phyloP scores from a whole-genome alignment of 2,888 invertebrate species.

The Mycogona germanica region DNA sequence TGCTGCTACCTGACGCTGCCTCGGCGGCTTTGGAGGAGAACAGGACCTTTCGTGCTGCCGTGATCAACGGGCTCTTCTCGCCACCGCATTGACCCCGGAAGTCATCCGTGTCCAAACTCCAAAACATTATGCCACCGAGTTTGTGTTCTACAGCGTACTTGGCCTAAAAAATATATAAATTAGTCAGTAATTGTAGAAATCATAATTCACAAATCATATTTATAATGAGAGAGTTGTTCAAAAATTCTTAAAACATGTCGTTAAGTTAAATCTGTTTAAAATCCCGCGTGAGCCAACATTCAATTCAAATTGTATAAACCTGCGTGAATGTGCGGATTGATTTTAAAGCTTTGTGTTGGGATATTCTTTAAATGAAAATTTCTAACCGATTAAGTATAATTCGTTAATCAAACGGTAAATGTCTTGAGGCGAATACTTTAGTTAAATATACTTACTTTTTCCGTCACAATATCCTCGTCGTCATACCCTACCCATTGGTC shows the following conservation, averaged over 20 bases:
- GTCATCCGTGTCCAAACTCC: conserved; percentile 90
- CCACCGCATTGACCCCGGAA: conserved; percentile 81
- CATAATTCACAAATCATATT: not conserved
- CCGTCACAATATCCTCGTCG: conserved; percentile 65
- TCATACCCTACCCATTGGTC: conserved; percentile 94
- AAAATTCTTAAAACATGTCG: not conserved
- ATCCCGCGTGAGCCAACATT: too few species aligned
- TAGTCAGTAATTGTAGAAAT: too few species aligned
- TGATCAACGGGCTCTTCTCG: conserved; percentile 78
- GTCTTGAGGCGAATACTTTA: too few species aligned
- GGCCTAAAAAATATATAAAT: conserved; percentile 36
- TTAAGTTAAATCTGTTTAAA: not conserved
- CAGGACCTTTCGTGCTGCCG: conserved; percentile 44
- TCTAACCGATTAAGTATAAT: too few species aligned
- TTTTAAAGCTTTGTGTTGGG: too few species aligned
- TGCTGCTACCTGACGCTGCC: too few species aligned
- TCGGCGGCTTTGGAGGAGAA: not conserved
- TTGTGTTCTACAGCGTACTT: conserved; percentile 71
- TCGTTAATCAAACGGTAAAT: too few species aligned
- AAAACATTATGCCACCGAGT: conserved; percentile 83
- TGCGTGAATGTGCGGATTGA: too few species aligned
- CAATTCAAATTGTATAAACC: too few species aligned
- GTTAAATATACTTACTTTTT: conserved; percentile 52
- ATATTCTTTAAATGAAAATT: too few species aligned
- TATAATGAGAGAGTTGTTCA: not conserved